A percentile compares a stretch with the other conserved stretches of the same genome.
phyloP scores from a whole-genome alignment of 2,888 invertebrate genomes.

The Plagodis pulveraria region DNA sequence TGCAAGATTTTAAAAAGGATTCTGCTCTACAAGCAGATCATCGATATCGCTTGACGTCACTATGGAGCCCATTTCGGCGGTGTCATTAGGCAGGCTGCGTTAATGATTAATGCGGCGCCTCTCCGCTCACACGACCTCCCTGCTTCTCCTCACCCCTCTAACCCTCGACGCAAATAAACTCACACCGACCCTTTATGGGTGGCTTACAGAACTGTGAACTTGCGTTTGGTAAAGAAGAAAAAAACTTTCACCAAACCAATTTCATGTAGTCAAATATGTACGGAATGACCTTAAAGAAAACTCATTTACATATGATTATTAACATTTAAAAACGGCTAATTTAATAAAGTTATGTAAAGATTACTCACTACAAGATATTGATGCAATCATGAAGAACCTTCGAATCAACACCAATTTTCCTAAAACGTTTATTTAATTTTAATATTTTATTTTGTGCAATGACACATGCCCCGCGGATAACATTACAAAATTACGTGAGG shows the following conservation, averaged over 20 bases:
- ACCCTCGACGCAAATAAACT: constrained; percentile 73
- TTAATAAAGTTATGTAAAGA: too few species aligned
- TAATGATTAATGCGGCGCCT: constrained; percentile 84
- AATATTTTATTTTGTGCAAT: too few species aligned
- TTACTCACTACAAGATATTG: too few species aligned
- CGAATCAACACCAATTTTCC: too few species aligned
- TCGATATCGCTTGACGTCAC: constrained; percentile 51
- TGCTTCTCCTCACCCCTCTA: constrained; percentile 41
- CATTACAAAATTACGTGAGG: too few species aligned
- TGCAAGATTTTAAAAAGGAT: not conserved
- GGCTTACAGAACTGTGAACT: not conserved
- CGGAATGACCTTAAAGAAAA: not conserved
- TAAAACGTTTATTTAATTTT: too few species aligned
- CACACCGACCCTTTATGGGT: constrained; percentile 58
- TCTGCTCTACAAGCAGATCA: constrained; percentile 29
- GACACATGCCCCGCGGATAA: too few species aligned
- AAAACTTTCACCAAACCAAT: not conserved
- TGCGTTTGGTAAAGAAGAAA: not conserved
- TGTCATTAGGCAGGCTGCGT: constrained; percentile 83
- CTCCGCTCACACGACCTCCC: constrained; percentile 62
- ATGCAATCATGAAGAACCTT: too few species aligned
- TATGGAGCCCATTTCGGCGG: constrained; percentile 75
- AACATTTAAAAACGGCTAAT: too few species aligned
- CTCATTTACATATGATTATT: too few species aligned
- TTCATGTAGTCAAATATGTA: not conserved